Percentiles rank a stretch among this genome's conserved stretches.
Conservation (phyloP, 2,888 invertebrate genomes). For the Oeneis ivallda region DNA sequence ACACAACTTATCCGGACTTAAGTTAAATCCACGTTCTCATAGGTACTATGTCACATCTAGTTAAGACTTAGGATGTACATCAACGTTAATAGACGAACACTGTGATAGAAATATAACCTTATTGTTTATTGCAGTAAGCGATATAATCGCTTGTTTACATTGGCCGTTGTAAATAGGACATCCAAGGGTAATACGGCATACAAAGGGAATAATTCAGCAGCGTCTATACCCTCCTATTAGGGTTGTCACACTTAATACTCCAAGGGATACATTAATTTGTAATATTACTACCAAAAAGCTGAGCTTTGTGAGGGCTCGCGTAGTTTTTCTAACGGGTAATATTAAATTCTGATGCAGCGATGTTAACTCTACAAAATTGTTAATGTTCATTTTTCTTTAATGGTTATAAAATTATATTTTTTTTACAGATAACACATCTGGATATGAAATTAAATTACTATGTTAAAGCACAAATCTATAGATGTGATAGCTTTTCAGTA, state of each 20-base stretch:
- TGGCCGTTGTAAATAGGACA: neutral
- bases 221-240: slow-evolving; percentile 20
- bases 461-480: no score
- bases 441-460: no score
- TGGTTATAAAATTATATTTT: no score
- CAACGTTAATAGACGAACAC: neutral
- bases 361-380: no score
- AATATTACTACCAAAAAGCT: no score
- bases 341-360: no score
- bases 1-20: slow-evolving; percentile 28
- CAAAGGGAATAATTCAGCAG: slow-evolving; percentile 36
- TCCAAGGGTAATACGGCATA: slow-evolving; percentile 15
- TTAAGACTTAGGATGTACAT: slow-evolving; percentile 8
- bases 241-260: neutral
- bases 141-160: slow-evolving; percentile 7
- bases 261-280: no score
- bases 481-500: no score
- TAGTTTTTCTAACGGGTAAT: no score
- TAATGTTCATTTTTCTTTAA: no score
- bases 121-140: neutral
- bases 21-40: slow-evolving; percentile 16
- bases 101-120: neutral
- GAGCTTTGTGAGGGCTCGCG: no score
- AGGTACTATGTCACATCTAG: slow-evolving; percentile 13
- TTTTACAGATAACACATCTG: no score